Evolutionary conservation across 37 sponge, comb jelly and placozoan genomes (phyloP).

Genomic region (Amphimedon queenslandica): DNA sequence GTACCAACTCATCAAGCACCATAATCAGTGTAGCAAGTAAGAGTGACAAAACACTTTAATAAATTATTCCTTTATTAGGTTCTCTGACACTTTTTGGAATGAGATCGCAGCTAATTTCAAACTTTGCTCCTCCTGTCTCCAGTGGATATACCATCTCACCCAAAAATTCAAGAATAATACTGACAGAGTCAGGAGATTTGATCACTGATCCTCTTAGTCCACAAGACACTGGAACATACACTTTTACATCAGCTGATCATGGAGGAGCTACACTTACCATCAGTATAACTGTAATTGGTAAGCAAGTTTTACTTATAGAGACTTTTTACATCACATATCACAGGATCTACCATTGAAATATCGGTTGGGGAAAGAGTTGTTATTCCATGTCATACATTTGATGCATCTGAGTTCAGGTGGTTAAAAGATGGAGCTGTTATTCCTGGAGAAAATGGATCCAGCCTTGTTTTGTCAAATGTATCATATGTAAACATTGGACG

Average conservation of each 20-base stretch:
- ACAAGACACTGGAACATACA: not conserved
- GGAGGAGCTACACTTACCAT: not conserved
- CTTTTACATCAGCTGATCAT: not conserved
- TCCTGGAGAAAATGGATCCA: no score
- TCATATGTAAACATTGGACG: no score
- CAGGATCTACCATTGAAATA: no score
- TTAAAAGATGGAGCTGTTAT: no score
- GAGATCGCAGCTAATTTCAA: not conserved
- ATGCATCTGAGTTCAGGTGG: no score
- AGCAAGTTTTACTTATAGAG: no score
- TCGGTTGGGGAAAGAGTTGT: no score
- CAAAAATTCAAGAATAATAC: not conserved
- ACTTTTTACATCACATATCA: no score
- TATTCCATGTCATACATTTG: no score
- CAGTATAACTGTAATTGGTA: no score
- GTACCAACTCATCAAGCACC: not conserved
- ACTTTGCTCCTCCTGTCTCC: not conserved
- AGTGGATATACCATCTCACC: constrained; percentile 1
- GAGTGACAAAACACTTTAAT: not conserved
- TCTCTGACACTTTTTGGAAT: not conserved
- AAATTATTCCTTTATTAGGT: not conserved
- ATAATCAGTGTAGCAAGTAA: not conserved
- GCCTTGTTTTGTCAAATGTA: no score
- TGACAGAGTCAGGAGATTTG: not conserved
- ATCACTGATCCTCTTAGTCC: not conserved